Evolutionary conservation across 2,888 invertebrate genomes (phyloP).

Genomic region (Girardia tigrina): DNA sequence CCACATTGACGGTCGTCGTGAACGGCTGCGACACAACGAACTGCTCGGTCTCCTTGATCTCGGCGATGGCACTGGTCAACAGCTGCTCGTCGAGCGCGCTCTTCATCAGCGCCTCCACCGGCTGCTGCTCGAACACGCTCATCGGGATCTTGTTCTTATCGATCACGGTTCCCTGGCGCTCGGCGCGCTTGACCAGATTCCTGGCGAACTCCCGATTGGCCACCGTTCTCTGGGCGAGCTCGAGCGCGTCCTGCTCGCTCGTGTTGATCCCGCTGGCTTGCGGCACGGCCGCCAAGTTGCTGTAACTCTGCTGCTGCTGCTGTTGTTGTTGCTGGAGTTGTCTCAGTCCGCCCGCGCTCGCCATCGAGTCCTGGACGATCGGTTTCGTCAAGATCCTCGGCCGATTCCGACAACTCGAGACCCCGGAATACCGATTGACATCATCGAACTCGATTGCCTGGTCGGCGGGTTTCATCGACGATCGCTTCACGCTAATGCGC

Average conservation of each 20-base stretch:
- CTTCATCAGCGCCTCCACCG: background rate
- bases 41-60: background rate
- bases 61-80: background rate
- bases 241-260: background rate
- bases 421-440: background rate
- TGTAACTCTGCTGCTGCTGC: no score
- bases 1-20: background rate
- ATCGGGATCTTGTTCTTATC: background rate
- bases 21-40: background rate
- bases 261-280: background rate
- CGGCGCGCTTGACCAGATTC: background rate
- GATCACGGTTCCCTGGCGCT: background rate
- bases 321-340: no score
- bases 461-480: no score
- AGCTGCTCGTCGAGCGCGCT: background rate
- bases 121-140: slow-evolving; percentile 4
- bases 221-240: background rate
- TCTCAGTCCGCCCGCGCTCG: no score
- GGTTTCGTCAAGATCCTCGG: background rate
- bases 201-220: background rate
- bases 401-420: background rate
- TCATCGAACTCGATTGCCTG: no score
- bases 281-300: no score
- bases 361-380: no score
- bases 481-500: background rate